These are phyloP conservation scores for Gobio occitaniae DNA, from an alignment of 2,797 vertebrate species.

Conservation along the genomic window DNA sequence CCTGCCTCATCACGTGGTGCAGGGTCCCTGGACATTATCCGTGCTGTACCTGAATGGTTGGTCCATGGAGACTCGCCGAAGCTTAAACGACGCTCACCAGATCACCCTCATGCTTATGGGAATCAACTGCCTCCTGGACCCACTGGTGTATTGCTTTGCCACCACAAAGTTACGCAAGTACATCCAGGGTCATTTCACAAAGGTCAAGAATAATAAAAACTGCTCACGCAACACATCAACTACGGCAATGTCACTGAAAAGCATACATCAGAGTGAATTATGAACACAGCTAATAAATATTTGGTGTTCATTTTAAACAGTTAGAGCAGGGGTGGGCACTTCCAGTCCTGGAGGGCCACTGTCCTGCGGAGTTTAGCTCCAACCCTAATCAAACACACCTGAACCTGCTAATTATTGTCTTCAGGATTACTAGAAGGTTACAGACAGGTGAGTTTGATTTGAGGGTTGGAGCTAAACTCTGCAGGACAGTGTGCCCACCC, in stretches of 20 bases:
- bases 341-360: too few relatives aligned
- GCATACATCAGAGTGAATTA: conserved; percentile 62
- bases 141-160: conserved; percentile 93
- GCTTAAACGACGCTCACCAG: conserved; percentile 88
- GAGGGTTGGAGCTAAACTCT: too few relatives aligned
- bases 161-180: conserved; percentile 91
- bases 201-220: conserved; percentile 76
- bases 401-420: too few relatives aligned
- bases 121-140: conserved; percentile 91
- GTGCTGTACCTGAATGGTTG: conserved; percentile 78
- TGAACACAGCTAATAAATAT: background rate
- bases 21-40: conserved; percentile 88
- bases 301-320: background rate
- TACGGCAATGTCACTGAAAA: conserved; percentile 71
- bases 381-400: too few relatives aligned
- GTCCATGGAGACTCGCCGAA: conserved; percentile 68
- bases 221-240: conserved; percentile 80
- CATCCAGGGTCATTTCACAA: conserved; percentile 80
- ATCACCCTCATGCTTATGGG: conserved; percentile 89
- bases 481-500: too few relatives aligned
- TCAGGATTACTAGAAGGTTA: too few relatives aligned
- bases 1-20: conserved; percentile 89
- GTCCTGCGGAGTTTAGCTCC: too few relatives aligned
- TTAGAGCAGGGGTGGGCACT: background rate
- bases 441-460: too few relatives aligned